phyloP scores from a whole-genome alignment of 2,888 invertebrate species.

The Stenolophus ochropezus region DNA sequence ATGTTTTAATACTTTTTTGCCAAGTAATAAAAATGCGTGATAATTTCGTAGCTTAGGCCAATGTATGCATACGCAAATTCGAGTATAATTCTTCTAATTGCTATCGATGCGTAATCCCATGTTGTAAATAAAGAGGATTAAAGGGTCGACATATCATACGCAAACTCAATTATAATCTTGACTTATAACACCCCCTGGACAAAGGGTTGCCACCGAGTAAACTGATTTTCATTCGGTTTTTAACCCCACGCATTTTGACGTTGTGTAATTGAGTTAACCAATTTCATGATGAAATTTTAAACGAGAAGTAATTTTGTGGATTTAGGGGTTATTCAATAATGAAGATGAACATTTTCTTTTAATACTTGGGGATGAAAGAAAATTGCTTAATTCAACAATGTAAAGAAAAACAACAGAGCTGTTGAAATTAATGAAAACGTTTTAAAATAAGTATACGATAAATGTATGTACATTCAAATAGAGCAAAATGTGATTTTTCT shows the following conservation, averaged over 20 bases:
- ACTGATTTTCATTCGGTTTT: constrained; percentile 3
- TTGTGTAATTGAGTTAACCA: constrained; percentile 2
- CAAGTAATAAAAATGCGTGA: not conserved
- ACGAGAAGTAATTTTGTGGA: not conserved
- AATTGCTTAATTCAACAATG: not conserved
- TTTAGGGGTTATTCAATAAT: not conserved
- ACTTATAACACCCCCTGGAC: constrained; percentile 9
- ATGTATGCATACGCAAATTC: not conserved
- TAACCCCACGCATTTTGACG: constrained; percentile 6
- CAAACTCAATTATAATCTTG: constrained; percentile 17
- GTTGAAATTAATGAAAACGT: no score
- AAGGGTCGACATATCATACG: not conserved
- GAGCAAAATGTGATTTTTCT: no score
- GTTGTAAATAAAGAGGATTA: constrained; percentile 11
- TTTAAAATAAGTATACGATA: no score
- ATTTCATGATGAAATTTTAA: not conserved
- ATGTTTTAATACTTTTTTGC: not conserved
- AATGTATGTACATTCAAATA: no score
- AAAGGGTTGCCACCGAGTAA: constrained; percentile 1
- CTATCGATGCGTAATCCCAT: not conserved
- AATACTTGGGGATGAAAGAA: not conserved
- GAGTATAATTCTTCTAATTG: not conserved
- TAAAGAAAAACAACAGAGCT: no score
- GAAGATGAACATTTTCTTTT: not conserved
- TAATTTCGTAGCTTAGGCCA: not conserved